Base-by-base conservation (phyloP, 2,888 invertebrate genomes). In the Yponomeuta sedellus region DNA sequence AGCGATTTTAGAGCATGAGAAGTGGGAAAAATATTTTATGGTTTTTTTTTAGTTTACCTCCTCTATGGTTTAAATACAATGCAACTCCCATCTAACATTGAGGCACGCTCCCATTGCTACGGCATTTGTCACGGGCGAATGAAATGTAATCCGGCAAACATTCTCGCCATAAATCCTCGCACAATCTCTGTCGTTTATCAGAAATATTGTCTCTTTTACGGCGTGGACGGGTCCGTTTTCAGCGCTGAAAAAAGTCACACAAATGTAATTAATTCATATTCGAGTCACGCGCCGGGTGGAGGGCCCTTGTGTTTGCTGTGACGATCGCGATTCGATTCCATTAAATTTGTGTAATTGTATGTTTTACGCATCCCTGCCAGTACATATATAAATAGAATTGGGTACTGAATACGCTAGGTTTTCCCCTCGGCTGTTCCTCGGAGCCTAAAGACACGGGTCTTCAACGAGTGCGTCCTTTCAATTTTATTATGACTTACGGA, bases 211-310 rank as follows among this genome's bases (percentile, higher is more conserved):
- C 67, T 68, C 67, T 67, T 57, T 68, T 69, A 69, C 69, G 34
- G 34, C 77, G 72, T 73, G 65, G 67, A 70, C 73, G 71, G 72
- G 65, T 69, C 70, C 69, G 69, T 70, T 73, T 74, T 72, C 71
- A 71, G 69, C 72, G 67, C 59, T 72, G 73, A 73, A 75, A 71
- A 34, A 70, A 70, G 71, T 72, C 74, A 73, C 74, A 73, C 71
- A 77, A 76, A 70, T 64, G 73, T 77, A 79, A 81, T 82, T 81
- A 80, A 80, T 76, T 76, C 72, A 74, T 74, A 78, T 79, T 77
- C 75, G 72, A 73, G 74, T 74, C 76, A 76, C 77, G 77, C 72
- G 67, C 71, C 64, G 64, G 19, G 25, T 22, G 16, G n/a, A 25
- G 58, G 56, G 16, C 56, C 58, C 65, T 56, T 52, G 64, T 64